A percentile compares a stretch with the other conserved stretches of the same genome.
phyloP scores from a whole-genome alignment of 2,113 vertebrate species.

The Myrmecophaga tridactyla region DNA sequence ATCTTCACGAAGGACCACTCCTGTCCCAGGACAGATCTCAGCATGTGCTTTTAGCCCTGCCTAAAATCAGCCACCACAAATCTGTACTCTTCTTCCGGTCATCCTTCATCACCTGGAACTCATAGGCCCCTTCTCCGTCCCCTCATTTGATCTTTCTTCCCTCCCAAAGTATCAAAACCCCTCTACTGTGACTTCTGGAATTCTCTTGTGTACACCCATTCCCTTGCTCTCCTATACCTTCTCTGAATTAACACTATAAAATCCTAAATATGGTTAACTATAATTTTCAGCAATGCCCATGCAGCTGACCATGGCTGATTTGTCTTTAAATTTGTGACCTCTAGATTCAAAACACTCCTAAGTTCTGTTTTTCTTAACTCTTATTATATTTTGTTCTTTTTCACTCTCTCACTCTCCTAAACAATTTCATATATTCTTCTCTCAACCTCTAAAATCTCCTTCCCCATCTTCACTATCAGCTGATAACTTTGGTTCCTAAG shows the following conservation, averaged over 20 bases:
- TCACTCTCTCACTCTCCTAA: not conserved
- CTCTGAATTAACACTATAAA: not conserved
- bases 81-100: accelerated
- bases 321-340: not conserved
- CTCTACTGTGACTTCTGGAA: not conserved
- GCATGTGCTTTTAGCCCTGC: accelerated
- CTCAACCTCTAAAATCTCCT: not conserved
- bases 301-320: not conserved
- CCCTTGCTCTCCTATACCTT: not conserved
- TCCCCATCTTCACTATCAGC: not conserved
- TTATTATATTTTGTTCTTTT: not conserved
- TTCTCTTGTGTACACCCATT: not conserved
- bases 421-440: not conserved
- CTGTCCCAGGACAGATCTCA: too few species aligned
- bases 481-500: not conserved
- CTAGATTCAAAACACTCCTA: not conserved
- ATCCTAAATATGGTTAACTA: not conserved
- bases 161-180: not conserved
- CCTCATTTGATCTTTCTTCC: not conserved
- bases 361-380: not conserved
- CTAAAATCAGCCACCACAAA: too few species aligned
- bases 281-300: not conserved
- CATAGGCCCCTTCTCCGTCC: too few species aligned
- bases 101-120: too few species aligned
- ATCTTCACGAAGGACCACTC: accelerated